Base-by-base conservation (phyloP, 2,888 invertebrate genomes). In the Keiferia lycopersicella region DNA sequence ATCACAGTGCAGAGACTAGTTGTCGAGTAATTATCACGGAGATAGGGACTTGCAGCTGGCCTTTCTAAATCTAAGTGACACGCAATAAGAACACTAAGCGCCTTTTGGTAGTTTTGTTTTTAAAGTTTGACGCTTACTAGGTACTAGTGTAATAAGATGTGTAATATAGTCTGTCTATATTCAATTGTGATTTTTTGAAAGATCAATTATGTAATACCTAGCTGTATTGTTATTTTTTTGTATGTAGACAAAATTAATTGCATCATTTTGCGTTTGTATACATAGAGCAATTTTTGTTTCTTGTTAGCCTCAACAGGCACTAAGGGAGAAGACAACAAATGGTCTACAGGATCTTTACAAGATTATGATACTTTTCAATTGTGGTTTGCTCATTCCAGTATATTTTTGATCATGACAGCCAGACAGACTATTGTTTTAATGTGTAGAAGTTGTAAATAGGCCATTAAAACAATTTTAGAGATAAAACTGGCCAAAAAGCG, bases 1-100 rank as follows among this genome's bases (percentile, higher is more conserved):
- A 90, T 91, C 89, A 91, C 90, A 91, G 88, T 88, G 87, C 75
- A 73, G 77, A 80, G 77, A 74, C 78, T 58, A 61, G 63, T 63
- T 62, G 56, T 59, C 59, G 50, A 60, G 63, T 63, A 50, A 53
- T 62, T 20, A 51, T 62, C 38, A 58, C 61, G 66, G 63, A 66
- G 65, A 64, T 61, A 68, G 68, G 65, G 59, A 67, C 59, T 64
- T 69, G 72, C 66, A 48, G 71, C 75, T 72, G 72, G 82, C 81
- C 81, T 76, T 61, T 79, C 71, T 81, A 79, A 79, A 79, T 74
- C 63, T 81, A 79, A 82, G 82, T 79, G 80, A 79, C 68, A 78
- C 70, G 78, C 76, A 82, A 78, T 80, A 80, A 75, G 76, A 71
- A 75, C 69, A 64, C 62, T 64, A 67, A 71, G 74, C 64, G 69